Percentiles rank a stretch among this genome's conserved stretches.
phyloP scores from a whole-genome alignment of 2,797 vertebrate species.

The Lepus townsendii region DNA sequence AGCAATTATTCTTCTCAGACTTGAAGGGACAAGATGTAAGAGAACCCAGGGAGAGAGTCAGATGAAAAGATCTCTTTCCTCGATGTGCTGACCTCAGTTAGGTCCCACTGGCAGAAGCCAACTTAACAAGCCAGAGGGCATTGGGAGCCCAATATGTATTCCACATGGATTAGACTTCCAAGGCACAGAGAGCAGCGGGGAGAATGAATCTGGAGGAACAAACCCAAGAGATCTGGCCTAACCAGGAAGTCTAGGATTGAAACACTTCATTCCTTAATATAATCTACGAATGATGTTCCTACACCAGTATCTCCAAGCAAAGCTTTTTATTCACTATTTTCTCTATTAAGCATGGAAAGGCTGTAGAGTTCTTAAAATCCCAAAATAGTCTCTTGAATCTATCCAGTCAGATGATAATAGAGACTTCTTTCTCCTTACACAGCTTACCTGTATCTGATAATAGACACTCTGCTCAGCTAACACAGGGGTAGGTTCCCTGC shows the following conservation, averaged over 20 bases:
- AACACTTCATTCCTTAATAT: background rate
- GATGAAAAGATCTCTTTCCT: background rate
- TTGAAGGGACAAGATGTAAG: background rate
- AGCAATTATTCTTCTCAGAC: background rate
- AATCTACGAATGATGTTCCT: background rate
- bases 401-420: background rate
- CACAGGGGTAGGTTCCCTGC: background rate
- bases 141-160: background rate
- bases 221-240: background rate
- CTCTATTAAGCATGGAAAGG: background rate
- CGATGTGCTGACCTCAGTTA: background rate
- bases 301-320: background rate
- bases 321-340: background rate
- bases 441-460: background rate
- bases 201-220: background rate
- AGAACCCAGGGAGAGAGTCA: background rate
- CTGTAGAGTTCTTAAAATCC: background rate
- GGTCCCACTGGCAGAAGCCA: background rate
- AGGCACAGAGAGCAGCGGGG: background rate
- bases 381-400: background rate
- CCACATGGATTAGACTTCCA: background rate
- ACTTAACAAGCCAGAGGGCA: background rate
- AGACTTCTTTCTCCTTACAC: constrained; percentile 2
- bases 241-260: background rate
- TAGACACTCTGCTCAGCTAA: background rate